Evolutionary conservation across 1,140 invertebrate species (phyloP), one percentile per base, ranked within the genome.

Genomic region (Pantala flavescens): DNA sequence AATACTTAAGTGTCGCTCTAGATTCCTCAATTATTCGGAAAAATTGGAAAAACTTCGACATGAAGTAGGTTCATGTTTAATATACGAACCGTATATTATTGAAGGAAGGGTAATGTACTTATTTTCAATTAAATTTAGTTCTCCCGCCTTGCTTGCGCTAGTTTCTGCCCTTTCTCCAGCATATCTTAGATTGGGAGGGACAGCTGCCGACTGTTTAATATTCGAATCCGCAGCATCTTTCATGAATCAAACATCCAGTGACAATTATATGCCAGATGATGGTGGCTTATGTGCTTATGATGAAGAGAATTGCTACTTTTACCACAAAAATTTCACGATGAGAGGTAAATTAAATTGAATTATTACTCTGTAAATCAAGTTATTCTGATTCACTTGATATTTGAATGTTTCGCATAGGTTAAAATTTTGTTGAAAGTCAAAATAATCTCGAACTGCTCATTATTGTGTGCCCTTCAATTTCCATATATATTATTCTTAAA

Each of bases 141-240:
- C 74, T 23, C 28, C 24, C 0, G 16, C 16, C 3, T 83, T 90
- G 76, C 77, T 84, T 23, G 84, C 85, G 76, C 80, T 90, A 76
- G 85, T 86, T 3, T 78, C 78, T 74, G 81, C 85, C 23, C 79
- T 91, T 49, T 82, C 84, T 49, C 88, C 89, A 9, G 86, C 87
- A 36, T 87, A 86, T 76, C 80, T 90, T 1, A 84, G 89, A 74
- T 78, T 90, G 23, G 89, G 90, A 43, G 90, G 89, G 0, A 90
- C 87, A 43, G 84, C 88, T 79, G 87, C 89, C 0, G 90, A 91
- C 79, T 84, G 87, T 74, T 81, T 90, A 70, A 84, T 85, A 76
- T 91, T 90, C 76, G 84, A 84, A 77, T 23, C 71, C 55, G 28
- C 63, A 19, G 0, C 24, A 2, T 63, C 24, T 16, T 12, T 21